phyloP scores from a whole-genome alignment of 2,113 vertebrate genomes.

The Otolemur garnettii region DNA sequence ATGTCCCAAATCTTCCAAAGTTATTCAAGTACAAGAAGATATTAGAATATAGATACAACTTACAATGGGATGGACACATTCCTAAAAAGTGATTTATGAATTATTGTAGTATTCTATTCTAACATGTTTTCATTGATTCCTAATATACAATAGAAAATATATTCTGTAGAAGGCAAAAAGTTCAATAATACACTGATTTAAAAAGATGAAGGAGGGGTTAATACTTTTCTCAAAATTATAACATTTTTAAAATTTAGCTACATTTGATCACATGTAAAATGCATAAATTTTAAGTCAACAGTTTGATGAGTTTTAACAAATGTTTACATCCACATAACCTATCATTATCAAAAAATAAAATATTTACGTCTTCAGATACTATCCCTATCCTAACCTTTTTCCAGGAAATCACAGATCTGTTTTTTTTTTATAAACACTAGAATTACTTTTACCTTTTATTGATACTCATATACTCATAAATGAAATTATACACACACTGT shows the following conservation, averaged over 20 bases:
- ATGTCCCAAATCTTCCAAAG: not conserved
- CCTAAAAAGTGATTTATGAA: not conserved
- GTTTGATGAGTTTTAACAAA: not conserved
- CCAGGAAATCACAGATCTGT: not conserved
- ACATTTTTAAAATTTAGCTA: not conserved
- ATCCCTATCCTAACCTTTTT: not conserved
- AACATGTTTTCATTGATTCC: not conserved
- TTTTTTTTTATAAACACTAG: too few relatives aligned
- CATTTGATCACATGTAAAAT: conserved; percentile 10
- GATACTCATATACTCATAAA: not conserved
- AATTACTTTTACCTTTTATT: not conserved
- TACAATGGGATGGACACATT: not conserved
- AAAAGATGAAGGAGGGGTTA: not conserved
- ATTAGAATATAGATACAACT: not conserved
- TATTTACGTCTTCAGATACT: not conserved
- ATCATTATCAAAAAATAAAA: not conserved
- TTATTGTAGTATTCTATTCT: not conserved
- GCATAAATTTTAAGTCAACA: not conserved
- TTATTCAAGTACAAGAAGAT: not conserved
- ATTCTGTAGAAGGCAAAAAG: not conserved
- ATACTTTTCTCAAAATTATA: not conserved
- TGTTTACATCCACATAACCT: not conserved
- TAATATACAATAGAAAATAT: not conserved
- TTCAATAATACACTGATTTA: not conserved
- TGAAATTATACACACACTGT: not conserved